Evolutionary conservation across 1,140 invertebrate genomes (phyloP).

Genomic region (Anthonomus grandis): DNA sequence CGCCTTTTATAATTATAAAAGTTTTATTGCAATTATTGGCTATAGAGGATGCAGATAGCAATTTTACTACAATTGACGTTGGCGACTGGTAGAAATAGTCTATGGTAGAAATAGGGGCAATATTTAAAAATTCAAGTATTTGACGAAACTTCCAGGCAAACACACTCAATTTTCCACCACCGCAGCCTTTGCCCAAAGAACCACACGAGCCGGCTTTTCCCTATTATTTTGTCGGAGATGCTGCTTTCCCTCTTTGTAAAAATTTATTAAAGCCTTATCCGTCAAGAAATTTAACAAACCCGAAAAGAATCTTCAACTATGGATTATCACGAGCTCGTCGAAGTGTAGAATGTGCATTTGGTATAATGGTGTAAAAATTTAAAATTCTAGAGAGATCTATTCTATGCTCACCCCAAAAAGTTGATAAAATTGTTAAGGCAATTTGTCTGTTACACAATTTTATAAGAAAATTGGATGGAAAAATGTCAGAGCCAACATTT

Average conservation of each 20-base stretch:
- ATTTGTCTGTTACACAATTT: too few species aligned
- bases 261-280: constrained; percentile 19
- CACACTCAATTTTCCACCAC: constrained; percentile 17
- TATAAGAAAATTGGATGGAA: too few species aligned
- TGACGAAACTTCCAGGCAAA: constrained; percentile 17
- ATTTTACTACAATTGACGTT: constrained; percentile 47
- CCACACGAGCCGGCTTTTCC: constrained; percentile 10
- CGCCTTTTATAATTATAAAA: constrained; percentile 50
- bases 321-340: too few species aligned
- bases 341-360: too few species aligned
- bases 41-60: constrained; percentile 47
- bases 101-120: constrained; percentile 36
- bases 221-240: constrained; percentile 27
- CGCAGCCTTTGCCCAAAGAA: constrained; percentile 17
- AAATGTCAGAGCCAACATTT: too few species aligned
- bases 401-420: too few species aligned
- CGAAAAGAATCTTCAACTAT: too few species aligned
- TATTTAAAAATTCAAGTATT: constrained; percentile 36
- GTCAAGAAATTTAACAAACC: constrained; percentile 7
- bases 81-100: too few species aligned
- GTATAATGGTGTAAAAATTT: too few species aligned
- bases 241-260: constrained; percentile 21
- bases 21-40: constrained; percentile 47
- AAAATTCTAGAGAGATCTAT: too few species aligned
- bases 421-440: too few species aligned